These are phyloP conservation scores for Lota lota DNA, from an alignment of 2,113 vertebrate species.

Conservation along the genomic window DNA sequence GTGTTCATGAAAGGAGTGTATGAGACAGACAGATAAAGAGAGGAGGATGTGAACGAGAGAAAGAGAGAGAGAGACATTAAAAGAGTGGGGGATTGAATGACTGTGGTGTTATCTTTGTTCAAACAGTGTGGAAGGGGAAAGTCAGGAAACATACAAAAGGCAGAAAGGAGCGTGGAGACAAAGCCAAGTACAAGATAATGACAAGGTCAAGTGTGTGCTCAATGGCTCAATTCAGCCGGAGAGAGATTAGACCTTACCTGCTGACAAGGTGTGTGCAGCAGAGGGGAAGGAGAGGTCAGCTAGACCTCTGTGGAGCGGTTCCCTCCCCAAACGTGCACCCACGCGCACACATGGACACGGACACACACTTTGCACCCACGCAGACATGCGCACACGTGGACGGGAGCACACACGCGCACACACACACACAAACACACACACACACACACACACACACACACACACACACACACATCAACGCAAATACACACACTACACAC, in stretches of 20 bases:
- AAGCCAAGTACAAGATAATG: slow-evolving; percentile 67
- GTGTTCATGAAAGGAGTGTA: background rate
- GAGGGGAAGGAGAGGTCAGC: slow-evolving; percentile 53
- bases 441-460: background rate
- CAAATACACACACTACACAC: background rate
- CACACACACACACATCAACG: background rate
- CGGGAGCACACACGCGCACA: background rate
- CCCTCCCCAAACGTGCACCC: background rate
- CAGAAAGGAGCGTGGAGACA: slow-evolving; percentile 58
- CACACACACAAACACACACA: background rate
- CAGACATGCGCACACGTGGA: background rate
- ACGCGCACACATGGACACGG: slow-evolving; percentile 1
- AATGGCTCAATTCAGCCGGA: slow-evolving; percentile 59
- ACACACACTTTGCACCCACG: background rate
- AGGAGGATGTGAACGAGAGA: background rate
- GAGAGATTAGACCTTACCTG: slow-evolving; percentile 57
- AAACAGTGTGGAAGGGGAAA: slow-evolving; percentile 62
- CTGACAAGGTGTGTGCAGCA: slow-evolving; percentile 61
- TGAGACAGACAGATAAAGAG: background rate
- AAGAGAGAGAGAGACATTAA: slow-evolving; percentile 12
- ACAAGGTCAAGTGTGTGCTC: slow-evolving; percentile 70
- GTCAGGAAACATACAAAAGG: slow-evolving; percentile 55
- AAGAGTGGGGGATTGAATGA: slow-evolving; percentile 15
- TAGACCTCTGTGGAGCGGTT: background rate
- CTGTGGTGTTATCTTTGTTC: slow-evolving; percentile 63